phyloP scores from a whole-genome alignment of 2,797 vertebrate species.

The Pelobates cultripes region DNA sequence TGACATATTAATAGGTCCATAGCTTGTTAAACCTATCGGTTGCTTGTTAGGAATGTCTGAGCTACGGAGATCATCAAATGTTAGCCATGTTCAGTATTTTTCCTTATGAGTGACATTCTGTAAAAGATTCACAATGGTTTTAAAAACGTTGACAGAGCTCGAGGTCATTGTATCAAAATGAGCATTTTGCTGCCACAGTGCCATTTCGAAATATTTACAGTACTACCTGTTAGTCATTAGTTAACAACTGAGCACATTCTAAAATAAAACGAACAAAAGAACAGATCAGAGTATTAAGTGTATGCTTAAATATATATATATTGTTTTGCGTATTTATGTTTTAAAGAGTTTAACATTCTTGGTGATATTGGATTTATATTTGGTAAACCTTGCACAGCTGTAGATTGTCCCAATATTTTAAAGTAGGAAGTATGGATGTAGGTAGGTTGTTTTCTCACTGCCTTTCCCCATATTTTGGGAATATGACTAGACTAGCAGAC shows the following conservation, averaged over 20 bases:
- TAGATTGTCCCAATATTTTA: too few relatives aligned
- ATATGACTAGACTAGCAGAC: too few relatives aligned
- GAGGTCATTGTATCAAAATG: not conserved
- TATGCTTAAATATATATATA: too few relatives aligned
- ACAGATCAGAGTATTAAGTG: too few relatives aligned
- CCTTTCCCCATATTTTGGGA: too few relatives aligned
- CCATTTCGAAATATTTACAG: not conserved
- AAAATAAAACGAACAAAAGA: too few relatives aligned
- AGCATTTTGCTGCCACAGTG: not conserved
- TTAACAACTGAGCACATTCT: not conserved
- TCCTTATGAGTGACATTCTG: slow-evolving; percentile 20
- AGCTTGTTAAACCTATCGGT: slow-evolving; percentile 36
- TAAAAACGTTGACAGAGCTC: not conserved
- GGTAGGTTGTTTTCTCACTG: too few relatives aligned
- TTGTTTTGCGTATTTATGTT: too few relatives aligned
- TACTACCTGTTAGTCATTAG: not conserved
- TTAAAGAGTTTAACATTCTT: too few relatives aligned
- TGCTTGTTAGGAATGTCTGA: slow-evolving; percentile 44
- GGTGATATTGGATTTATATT: too few relatives aligned
- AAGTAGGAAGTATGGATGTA: too few relatives aligned
- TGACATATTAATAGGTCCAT: slow-evolving; percentile 51
- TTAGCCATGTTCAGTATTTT: slow-evolving; percentile 25
- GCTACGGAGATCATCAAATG: slow-evolving; percentile 48
- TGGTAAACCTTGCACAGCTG: too few relatives aligned
- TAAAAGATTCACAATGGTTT: slow-evolving; percentile 16